Conservation (phyloP, 2,888 invertebrate genomes). For the Leptura quadrifasciata region DNA sequence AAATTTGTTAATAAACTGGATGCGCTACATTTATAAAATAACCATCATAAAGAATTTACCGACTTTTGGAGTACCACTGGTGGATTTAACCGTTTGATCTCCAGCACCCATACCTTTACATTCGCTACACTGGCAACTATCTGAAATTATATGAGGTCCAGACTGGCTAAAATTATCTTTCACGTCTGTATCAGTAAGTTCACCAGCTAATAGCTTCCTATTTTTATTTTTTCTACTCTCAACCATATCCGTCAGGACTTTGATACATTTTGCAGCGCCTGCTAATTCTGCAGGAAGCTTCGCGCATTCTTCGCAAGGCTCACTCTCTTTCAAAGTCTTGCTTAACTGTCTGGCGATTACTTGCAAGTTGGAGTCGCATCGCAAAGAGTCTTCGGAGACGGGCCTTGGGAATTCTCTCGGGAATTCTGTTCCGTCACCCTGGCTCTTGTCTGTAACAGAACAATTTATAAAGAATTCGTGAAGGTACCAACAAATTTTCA, state of each 20-base stretch:
- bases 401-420: background rate
- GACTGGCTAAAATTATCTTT: background rate
- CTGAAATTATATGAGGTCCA: background rate
- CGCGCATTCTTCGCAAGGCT: conserved; percentile 62
- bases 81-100: background rate
- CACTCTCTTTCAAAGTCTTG: conserved; percentile 64
- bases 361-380: conserved; percentile 60
- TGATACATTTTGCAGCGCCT: conserved; percentile 66
- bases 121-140: conserved; percentile 3
- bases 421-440: background rate
- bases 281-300: conserved; percentile 64
- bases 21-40: no score
- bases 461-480: no score
- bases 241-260: conserved; percentile 67
- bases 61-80: background rate
- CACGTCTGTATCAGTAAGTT: background rate
- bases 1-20: no score
- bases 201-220: background rate
- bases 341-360: conserved; percentile 68
- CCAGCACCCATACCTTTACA: background rate
- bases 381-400: conserved; percentile 32
- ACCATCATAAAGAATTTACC: background rate
- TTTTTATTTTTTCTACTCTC: conserved; percentile 54
- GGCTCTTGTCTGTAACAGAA: background rate
- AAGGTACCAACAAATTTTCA: no score